Evolutionary conservation across 2,113 vertebrate genomes (phyloP), one percentile per base, ranked within the genome.

Genomic region (Pao palembangensis): DNA sequence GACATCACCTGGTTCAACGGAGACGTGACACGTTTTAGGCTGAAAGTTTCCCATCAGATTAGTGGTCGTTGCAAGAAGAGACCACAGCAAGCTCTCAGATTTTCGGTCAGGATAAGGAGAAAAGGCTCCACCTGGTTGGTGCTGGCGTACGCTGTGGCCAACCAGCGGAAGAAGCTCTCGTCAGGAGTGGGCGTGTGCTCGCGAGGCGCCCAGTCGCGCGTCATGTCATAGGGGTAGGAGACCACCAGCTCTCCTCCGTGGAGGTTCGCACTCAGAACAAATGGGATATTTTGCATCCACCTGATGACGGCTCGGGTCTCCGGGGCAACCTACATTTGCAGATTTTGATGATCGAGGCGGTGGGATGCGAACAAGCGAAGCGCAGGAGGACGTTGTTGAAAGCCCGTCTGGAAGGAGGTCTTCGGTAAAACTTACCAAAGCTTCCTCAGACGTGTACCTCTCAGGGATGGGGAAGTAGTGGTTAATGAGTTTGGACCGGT

Each of bases 261-360:
- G 52, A 98, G 82, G 80, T 95, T 98, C 12, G 95, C 95, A 4
- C 95, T 91, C 28, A 98, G 89, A 2, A 96, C 96, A 0, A 98
- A 98, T 0, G 95, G 95, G 80, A 91, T 93, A 79, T 92, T 91
- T 64, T 95, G 94, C 94, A 98, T 96, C 95, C 95, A 98, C 0
- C 81, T 78, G 57, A 98, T 93, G 64, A 98, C 85, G 0, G 94
- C 93, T 4, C 91, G 88, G 0, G 94, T 95, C 83, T 98, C 96
- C 10, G 91, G 78, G 0, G 96, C 94, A 63, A 98, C 93, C 95
- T 98, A 65, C 8, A 1, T 44, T 0, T 5, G 5, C 47, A 25
- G 34, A 16, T 8, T 38, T 2, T 51, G 59, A 4, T 38, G 12
- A 12, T 10, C 3, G 2, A 5, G 1, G 15, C n/a, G 34, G 28